phyloP scores from a whole-genome alignment of 2,797 vertebrate species.

The Sebastes matsubarae region DNA sequence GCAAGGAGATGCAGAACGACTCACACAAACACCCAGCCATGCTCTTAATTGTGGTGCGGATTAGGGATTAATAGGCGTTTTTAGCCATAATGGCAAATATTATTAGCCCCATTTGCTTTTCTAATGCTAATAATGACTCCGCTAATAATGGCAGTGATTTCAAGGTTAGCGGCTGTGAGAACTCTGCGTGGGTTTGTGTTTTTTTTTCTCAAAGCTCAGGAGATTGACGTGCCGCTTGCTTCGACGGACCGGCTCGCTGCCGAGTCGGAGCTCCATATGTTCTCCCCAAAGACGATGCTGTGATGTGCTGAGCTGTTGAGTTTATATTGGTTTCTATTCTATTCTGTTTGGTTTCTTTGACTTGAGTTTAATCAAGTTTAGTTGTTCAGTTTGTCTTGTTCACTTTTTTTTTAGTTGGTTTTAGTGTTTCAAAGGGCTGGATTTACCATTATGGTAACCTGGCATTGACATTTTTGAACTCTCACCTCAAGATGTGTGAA shows the following conservation, averaged over 20 bases:
- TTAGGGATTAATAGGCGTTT: slow-evolving; percentile 86
- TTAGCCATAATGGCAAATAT: slow-evolving; percentile 85
- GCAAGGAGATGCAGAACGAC: slow-evolving; percentile 72
- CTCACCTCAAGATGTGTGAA: too few relatives aligned
- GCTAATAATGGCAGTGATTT: slow-evolving; percentile 80
- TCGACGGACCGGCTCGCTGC: slow-evolving; percentile 55
- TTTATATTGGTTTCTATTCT: slow-evolving; percentile 2
- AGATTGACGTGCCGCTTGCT: slow-evolving; percentile 71
- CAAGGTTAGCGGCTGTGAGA: slow-evolving; percentile 72
- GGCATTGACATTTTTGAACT: too few relatives aligned
- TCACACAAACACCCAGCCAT: slow-evolving; percentile 71
- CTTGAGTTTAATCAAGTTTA: slow-evolving; percentile 1
- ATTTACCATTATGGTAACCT: too few relatives aligned
- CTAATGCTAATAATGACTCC: slow-evolving; percentile 78
- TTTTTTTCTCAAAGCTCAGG: slow-evolving; percentile 56
- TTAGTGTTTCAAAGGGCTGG: too few relatives aligned
- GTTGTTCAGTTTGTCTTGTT: background rate
- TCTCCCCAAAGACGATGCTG: slow-evolving; percentile 57
- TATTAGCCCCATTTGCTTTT: slow-evolving; percentile 83
- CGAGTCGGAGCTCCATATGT: slow-evolving; percentile 70
- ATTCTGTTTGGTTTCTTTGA: background rate
- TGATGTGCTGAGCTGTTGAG: slow-evolving; percentile 36
- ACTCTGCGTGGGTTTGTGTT: slow-evolving; percentile 49
- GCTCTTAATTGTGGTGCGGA: slow-evolving; percentile 83
- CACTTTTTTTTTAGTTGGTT: background rate